Conservation (phyloP, 2,888 invertebrate genomes). For the Sphinx pinastri region DNA sequence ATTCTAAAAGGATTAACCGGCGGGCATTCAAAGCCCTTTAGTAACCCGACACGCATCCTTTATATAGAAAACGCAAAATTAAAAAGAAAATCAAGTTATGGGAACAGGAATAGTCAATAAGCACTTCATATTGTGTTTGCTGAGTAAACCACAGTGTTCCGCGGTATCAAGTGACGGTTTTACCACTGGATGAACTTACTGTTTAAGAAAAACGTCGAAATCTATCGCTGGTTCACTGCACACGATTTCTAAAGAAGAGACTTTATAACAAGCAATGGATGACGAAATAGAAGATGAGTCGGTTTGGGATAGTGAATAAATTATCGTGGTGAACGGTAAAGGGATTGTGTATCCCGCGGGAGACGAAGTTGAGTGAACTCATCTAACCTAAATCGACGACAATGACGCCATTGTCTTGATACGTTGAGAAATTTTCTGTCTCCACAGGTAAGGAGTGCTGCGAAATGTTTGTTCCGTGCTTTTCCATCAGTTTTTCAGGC, state of each 20-base stretch:
- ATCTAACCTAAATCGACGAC: conserved; percentile 76
- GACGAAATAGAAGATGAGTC: conserved; percentile 3
- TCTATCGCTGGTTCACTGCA: conserved; percentile 44
- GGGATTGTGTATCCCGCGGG: conserved; percentile 74
- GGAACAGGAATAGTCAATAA: conserved; percentile 82
- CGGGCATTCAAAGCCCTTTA: conserved; percentile 57
- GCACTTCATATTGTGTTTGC: conserved; percentile 82
- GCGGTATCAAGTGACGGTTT: conserved; percentile 70
- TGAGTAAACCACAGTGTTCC: conserved; percentile 77
- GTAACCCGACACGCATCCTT: conserved; percentile 72
- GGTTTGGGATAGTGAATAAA: conserved; percentile 17
- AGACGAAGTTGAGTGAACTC: conserved; percentile 79
- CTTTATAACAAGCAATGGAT: conserved; percentile 48
- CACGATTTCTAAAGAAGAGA: not conserved
- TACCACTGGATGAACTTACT: conserved; percentile 39
- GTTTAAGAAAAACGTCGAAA: conserved; percentile 23
- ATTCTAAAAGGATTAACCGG: conserved; percentile 48
- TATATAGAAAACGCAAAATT: conserved; percentile 75
- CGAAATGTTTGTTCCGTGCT: conserved; percentile 25
- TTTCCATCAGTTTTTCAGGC: conserved; percentile 28
- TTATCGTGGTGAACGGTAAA: conserved; percentile 48
- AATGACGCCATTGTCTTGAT: conserved; percentile 70
- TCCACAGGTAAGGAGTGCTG: conserved; percentile 50
- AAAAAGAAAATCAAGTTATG: conserved; percentile 68
- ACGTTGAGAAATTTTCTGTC: conserved; percentile 63